Evolutionary conservation across 1,140 invertebrate genomes (phyloP).

Genomic region (Scaptomyza hsui): DNA sequence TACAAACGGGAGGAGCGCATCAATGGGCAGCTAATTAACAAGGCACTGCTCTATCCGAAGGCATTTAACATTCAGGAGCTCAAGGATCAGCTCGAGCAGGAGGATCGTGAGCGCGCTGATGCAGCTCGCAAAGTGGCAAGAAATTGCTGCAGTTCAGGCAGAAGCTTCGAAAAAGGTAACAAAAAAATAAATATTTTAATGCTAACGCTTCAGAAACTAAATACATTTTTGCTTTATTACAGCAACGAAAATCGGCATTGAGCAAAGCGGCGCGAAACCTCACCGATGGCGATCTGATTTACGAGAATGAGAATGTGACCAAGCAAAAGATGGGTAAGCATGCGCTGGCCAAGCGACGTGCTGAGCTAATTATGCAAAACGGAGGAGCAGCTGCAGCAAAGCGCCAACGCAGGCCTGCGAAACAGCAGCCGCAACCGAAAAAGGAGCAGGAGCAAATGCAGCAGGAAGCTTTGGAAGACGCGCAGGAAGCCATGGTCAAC

Average conservation of each 20-base stretch:
- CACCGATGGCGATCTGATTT: conserved; percentile 63
- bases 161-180: conserved; percentile 58
- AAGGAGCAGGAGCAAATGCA: background rate
- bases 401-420: conserved; percentile 17
- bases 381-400: conserved; percentile 9
- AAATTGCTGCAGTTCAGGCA: conserved; percentile 45
- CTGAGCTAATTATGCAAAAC: conserved; percentile 27
- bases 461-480: background rate
- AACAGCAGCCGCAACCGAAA: background rate
- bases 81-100: conserved; percentile 83
- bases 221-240: background rate
- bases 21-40: conserved; percentile 84
- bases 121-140: conserved; percentile 57
- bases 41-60: conserved; percentile 84
- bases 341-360: conserved; percentile 44
- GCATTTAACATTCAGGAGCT: conserved; percentile 84
- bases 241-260: conserved; percentile 40
- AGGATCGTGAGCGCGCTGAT: conserved; percentile 76
- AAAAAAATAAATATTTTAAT: background rate
- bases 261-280: conserved; percentile 59
- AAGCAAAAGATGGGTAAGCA: conserved; percentile 63
- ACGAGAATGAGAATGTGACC: conserved; percentile 70
- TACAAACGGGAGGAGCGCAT: conserved; percentile 85
- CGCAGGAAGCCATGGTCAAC: background rate
- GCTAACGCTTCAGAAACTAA: background rate